Percentiles rank a stretch among this genome's conserved stretches.
phyloP scores from a whole-genome alignment of 2,797 vertebrate genomes.

The Xerus rutilus region DNA sequence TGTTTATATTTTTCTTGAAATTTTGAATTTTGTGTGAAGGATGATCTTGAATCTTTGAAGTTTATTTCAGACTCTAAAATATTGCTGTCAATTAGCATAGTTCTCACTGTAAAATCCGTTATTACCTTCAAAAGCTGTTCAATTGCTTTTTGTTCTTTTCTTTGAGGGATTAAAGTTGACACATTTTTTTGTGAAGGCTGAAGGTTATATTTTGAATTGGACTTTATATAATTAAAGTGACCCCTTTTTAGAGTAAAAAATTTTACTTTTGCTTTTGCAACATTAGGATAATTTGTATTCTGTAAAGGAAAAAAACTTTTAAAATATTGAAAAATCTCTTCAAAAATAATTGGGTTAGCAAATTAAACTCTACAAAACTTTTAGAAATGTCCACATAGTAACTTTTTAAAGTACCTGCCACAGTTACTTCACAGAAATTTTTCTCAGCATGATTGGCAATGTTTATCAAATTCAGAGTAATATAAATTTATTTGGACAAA shows the following conservation, averaged over 20 bases:
- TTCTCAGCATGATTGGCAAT: neutral
- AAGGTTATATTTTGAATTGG: conserved; percentile 50
- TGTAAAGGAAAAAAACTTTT: neutral
- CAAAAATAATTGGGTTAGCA: neutral
- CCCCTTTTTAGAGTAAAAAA: conserved; percentile 9
- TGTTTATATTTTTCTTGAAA: conserved; percentile 40
- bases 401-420: neutral
- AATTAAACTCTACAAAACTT: neutral
- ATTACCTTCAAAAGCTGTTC: conserved; percentile 22
- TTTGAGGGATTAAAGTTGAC: neutral
- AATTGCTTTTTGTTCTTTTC: neutral
- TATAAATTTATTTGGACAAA: neutral
- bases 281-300: neutral
- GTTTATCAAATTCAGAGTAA: neutral
- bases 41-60: conserved; percentile 52
- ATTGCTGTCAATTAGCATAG: conserved; percentile 37
- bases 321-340: neutral
- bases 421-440: neutral
- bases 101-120: conserved; percentile 5
- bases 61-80: conserved; percentile 61
- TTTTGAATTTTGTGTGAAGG: conserved; percentile 1
- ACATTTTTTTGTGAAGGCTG: neutral
- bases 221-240: conserved; percentile 34
- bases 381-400: neutral
- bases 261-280: neutral